Evolutionary conservation across 2,113 vertebrate genomes (phyloP).

Genomic region (Ophthalmotilapia sp.): DNA sequence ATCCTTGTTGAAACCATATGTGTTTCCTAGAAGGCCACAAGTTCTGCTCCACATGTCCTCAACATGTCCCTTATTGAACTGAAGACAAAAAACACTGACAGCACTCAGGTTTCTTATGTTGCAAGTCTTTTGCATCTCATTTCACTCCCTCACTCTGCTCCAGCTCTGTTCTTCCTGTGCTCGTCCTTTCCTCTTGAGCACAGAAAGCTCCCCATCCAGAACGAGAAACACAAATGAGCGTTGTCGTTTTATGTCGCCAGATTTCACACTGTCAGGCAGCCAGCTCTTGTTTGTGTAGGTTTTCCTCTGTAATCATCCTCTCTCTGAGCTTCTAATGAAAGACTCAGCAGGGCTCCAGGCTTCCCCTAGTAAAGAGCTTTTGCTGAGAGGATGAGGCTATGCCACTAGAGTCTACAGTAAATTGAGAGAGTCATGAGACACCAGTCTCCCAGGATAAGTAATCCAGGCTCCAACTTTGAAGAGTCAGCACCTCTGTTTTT

Average conservation of each 20-base stretch:
- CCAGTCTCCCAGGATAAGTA: not conserved
- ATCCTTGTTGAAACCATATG: not conserved
- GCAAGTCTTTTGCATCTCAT: not conserved
- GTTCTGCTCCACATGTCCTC: not conserved
- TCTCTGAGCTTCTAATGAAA: constrained; percentile 46
- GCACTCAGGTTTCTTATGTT: not conserved
- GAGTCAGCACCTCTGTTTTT: not conserved
- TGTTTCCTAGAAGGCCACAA: not conserved
- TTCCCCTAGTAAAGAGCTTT: constrained; percentile 11
- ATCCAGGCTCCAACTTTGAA: not conserved
- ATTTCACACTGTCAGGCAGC: constrained; percentile 1
- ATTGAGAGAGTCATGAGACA: constrained; percentile 7
- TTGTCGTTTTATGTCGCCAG: not conserved
- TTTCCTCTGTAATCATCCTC: constrained; percentile 34
- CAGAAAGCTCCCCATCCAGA: not conserved
- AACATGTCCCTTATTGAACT: not conserved
- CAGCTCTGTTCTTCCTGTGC: not conserved
- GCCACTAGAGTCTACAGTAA: not conserved
- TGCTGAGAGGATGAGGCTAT: constrained; percentile 1
- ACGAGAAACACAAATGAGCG: not conserved
- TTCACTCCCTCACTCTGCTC: not conserved
- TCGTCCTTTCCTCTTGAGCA: not conserved
- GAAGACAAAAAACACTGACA: not conserved
- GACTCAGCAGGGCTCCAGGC: constrained; percentile 27
- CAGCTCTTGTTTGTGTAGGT: constrained; percentile 19